A percentile compares a stretch with the other conserved stretches of the same genome.
phyloP scores from a whole-genome alignment of 2,888 invertebrate species.

The Eristalis arbustorum region DNA sequence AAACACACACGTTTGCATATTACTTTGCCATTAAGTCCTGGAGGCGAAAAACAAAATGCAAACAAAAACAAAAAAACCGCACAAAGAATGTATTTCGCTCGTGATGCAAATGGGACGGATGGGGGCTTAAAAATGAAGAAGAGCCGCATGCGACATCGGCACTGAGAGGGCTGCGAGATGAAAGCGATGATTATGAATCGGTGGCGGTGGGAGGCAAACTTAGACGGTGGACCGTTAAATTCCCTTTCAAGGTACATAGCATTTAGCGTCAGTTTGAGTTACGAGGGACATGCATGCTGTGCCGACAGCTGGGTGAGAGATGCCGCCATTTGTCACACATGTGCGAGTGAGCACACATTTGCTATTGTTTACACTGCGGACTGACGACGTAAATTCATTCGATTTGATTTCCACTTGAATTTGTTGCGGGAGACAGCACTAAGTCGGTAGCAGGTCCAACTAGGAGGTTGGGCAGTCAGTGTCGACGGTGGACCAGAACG shows the following conservation, averaged over 20 bases:
- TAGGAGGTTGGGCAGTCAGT: too few species aligned
- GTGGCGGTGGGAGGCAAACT: neutral
- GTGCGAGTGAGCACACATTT: slow-evolving; percentile 3
- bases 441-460: too few species aligned
- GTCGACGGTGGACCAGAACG: too few species aligned
- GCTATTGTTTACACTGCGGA: slow-evolving; percentile 23
- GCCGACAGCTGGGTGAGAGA: slow-evolving; percentile 15
- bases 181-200: slow-evolving; percentile 59
- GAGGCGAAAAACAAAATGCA: slow-evolving; percentile 65
- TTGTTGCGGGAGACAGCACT: too few species aligned
- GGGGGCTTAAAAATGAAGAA: slow-evolving; percentile 20
- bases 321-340: slow-evolving; percentile 49
- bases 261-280: slow-evolving; percentile 69
- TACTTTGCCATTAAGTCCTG: slow-evolving; percentile 69
- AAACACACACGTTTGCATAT: slow-evolving; percentile 67
- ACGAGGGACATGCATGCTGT: slow-evolving; percentile 36
- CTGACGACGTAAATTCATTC: neutral
- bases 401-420: neutral
- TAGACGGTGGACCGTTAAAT: slow-evolving; percentile 57
- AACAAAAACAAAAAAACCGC: slow-evolving; percentile 68
- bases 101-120: slow-evolving; percentile 11
- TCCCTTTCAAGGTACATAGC: slow-evolving; percentile 68
- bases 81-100: slow-evolving; percentile 50
- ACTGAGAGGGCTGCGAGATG: slow-evolving; percentile 56
- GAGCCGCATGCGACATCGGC: slow-evolving; percentile 19